Base-by-base conservation (phyloP, 1,140 invertebrate species). In the Ectropis grisescens region DNA sequence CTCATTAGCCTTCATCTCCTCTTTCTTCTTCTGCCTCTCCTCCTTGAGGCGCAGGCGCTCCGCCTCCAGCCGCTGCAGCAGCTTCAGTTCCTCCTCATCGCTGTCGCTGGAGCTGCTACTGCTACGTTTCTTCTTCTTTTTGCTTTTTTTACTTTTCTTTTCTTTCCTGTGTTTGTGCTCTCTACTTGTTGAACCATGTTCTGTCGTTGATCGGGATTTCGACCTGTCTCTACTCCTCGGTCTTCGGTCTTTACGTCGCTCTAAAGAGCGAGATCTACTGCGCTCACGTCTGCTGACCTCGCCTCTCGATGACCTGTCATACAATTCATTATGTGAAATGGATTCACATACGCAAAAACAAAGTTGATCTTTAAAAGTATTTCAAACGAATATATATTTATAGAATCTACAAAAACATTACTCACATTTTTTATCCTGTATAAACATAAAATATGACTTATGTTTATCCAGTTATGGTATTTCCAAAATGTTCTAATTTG, bases 1-100 rank as follows among this genome's bases (percentile, higher is more conserved):
- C 85, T 99, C 97, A 26, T 89, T 89, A 0, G 92, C 89, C 83
- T 99, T 98, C 50, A 92, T 65, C 19, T 91, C 37, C 49, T 96
- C 93, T 57, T 98, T 98, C 47, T 90, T 83, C 4, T 86, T 86
- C 40, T 86, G 88, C 16, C 84, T 86, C 30, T 93, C 89, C 34
- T 91, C 86, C 9, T 87, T 67, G 33, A 88, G 80, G 33, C 87
- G 84, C 7, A 88, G 41, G 10, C 92, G 75, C 54, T 93, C 89
- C 9, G 89, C 86, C 55, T 94, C 87, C 6, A 96, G 58, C 40
- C 89, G 86, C 48, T 91, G 83, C 26, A 94, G 58, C 8, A 94
- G 53, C 57, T 91, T 88, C 5, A 90, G 69, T 2, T 90, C 90
- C 29, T 87, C 70, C 27, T 86, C 81, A 7, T 85, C 87, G 24